Conservation (phyloP, 2,888 invertebrate species). For the Leptopilina myrica region DNA sequence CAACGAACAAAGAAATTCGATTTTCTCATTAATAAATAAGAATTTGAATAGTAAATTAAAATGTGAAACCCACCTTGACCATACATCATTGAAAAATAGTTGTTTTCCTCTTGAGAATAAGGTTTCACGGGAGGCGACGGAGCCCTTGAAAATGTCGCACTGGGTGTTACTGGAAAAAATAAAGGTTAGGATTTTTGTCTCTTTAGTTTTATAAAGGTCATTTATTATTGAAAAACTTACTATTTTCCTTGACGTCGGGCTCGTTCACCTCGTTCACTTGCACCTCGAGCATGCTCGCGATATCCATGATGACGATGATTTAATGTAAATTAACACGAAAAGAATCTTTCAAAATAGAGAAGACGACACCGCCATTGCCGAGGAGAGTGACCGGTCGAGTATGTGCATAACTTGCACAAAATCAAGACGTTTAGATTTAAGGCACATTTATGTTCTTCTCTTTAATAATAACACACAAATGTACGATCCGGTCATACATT, state of each 20-base stretch:
- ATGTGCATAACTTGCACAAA: constrained; percentile 14
- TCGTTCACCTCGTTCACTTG: constrained; percentile 70
- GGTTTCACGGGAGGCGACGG: constrained; percentile 39
- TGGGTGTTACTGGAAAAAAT: constrained; percentile 55
- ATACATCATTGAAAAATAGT: constrained; percentile 69
- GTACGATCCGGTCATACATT: background rate
- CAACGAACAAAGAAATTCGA: background rate
- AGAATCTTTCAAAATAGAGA: constrained; percentile 61
- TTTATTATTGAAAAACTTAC: constrained; percentile 56
- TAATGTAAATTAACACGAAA: constrained; percentile 11
- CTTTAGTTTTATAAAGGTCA: background rate
- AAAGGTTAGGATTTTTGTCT: constrained; percentile 51
- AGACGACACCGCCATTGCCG: constrained; percentile 64
- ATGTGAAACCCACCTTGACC: constrained; percentile 64
- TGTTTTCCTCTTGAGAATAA: constrained; percentile 65
- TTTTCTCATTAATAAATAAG: constrained; percentile 16
- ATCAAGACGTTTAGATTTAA: background rate
- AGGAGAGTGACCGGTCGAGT: constrained; percentile 17
- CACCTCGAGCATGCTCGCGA: constrained; percentile 72
- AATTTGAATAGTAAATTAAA: constrained; percentile 17
- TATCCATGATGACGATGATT: constrained; percentile 66
- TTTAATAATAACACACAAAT: background rate
- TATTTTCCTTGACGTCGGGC: constrained; percentile 65
- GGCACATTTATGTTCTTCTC: constrained; percentile 22
- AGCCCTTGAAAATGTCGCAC: constrained; percentile 40